These are phyloP conservation scores for Nyctalus aviator DNA, from an alignment of 2,797 vertebrate genomes.

Conservation along the genomic window DNA sequence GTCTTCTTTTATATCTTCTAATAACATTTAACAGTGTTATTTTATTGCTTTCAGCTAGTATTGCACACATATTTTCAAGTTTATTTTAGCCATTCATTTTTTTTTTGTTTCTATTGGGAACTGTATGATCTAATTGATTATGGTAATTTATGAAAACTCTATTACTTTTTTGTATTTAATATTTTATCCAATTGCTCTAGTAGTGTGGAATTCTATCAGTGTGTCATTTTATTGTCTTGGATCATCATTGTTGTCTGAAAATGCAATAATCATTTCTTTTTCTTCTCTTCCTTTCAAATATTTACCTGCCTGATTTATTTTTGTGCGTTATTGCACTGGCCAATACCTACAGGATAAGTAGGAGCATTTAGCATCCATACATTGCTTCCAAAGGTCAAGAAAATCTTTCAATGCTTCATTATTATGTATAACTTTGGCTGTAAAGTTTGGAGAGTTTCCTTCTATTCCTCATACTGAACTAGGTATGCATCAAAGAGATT, in stretches of 20 bases:
- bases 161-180: neutral
- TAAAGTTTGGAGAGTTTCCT: neutral
- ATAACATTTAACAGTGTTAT: neutral
- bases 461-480: neutral
- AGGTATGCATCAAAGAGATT: neutral
- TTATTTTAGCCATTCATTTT: neutral
- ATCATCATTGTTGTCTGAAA: neutral
- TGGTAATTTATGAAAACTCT: neutral
- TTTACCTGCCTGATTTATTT: neutral
- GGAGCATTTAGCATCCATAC: neutral
- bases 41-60: neutral
- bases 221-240: neutral
- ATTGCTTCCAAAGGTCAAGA: neutral
- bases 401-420: neutral
- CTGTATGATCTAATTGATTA: neutral
- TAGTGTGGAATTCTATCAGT: neutral
- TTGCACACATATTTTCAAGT: neutral
- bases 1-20: neutral
- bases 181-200: neutral
- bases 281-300: neutral
- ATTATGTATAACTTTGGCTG: neutral
- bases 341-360: neutral
- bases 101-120: neutral
- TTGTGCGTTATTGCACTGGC: neutral
- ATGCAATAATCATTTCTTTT: neutral